phyloP scores from a whole-genome alignment of 2,888 invertebrate species.

The Coelopa pilipes region DNA sequence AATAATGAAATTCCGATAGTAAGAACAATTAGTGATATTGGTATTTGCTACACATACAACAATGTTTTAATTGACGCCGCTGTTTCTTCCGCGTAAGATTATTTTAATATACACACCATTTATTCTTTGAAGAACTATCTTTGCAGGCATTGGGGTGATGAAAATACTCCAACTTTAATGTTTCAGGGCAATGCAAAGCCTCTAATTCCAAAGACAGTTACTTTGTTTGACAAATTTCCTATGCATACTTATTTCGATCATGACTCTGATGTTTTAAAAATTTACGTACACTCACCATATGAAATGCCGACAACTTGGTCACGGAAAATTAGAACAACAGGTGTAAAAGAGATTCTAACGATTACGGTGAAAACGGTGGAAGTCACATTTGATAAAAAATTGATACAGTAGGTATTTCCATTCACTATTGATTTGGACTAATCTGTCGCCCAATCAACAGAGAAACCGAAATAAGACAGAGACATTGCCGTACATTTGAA shows the following conservation, averaged over 20 bases:
- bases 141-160: neutral
- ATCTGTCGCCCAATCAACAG: neutral
- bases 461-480: neutral
- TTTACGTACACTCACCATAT: slow-evolving; percentile 5
- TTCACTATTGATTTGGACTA: neutral
- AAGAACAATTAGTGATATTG: neutral
- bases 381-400: neutral
- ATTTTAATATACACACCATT: neutral
- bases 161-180: neutral
- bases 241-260: neutral
- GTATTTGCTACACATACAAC: slow-evolving; percentile 9
- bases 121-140: neutral
- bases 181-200: neutral
- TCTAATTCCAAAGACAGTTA: neutral
- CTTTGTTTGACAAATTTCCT: neutral
- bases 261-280: neutral
- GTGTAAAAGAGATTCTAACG: too few species aligned
- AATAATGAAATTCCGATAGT: neutral
- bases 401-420: neutral
- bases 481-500: neutral
- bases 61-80: neutral
- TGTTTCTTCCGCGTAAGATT: neutral
- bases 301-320: slow-evolving; percentile 7
- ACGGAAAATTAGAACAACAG: neutral
- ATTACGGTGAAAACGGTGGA: neutral